Evolutionary conservation across 1,140 invertebrate species (phyloP), one percentile per base, ranked within the genome.

Genomic region (roundworm (Caenorhabditis elegans)): DNA sequence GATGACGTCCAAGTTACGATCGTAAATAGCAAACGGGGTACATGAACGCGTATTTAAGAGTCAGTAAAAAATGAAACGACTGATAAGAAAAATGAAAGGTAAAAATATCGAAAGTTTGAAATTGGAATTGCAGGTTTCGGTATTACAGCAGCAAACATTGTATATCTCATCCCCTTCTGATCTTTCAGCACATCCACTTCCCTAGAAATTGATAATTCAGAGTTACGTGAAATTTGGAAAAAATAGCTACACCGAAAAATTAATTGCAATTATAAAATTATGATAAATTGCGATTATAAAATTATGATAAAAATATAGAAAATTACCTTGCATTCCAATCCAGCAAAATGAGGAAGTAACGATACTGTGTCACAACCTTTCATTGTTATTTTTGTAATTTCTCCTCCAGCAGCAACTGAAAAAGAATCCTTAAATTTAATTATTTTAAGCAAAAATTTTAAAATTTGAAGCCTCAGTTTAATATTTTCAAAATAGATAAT

Each of bases 381-480:
- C 78, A 79, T 79, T n/a, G 48, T 48, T 8, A 79, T 79, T 28
- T 79, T 65, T 31, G 78, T 70, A 5, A 70, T 70, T 47, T 79
- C 39, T 65, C 51, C 46, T 19, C 48, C 55, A 39, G 55, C 53
- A 36, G 47, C 48, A 39, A 49, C 77, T 78, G 31, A 17, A 70
- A 39, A 24, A 53, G 24, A 8, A 53, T n/a, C 17, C 5, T 60
- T 34, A 8, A 13, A 28, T 0, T 22, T 43, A n/a, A 5, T 70
- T 2, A 22, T 22, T 70, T 15, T 11, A 6, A 3, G 17, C n/a
- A n/a, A n/a, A n/a, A n/a, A 15, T 43, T 43, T 43, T 15, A 5
- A 43, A 43, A 43, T 43, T 43, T 43, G 15, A 8, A 47, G 17
- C 31, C 19, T 36, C 19, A 28, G 8, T 19, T 43, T 34, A n/a